Base-by-base conservation (phyloP, 1,140 invertebrate genomes). In the Euura lappo region DNA sequence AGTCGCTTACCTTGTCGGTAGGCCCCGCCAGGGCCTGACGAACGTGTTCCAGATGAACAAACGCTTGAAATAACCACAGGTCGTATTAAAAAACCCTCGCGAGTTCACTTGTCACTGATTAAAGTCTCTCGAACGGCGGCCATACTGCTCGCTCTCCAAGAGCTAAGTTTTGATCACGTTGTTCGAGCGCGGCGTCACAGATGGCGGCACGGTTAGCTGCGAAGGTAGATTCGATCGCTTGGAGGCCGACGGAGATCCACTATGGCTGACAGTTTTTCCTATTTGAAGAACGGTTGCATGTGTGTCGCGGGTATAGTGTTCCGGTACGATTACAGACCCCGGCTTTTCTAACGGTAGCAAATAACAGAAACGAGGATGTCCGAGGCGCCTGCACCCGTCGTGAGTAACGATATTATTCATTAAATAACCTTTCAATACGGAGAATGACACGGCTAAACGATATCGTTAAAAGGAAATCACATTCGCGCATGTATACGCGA, bases 201-300 rank as follows among this genome's bases (percentile, higher is more conserved):
- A 60, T 8, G 51, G 51, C 51, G 51, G 8, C 4, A 60, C 51
- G 8, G 51, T 60, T 8, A 8, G 51, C 8, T 60, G 8, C 13
- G 51, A 60, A 60, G 51, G 51, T 60, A n/a, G 51, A 8, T 60
- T 60, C 51, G 51, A 60, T n/a, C 51, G 51, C 8, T 11, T 6
- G 6, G 47, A 6, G 47, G 51, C 51, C 51, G 51, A 60, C 51
- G 6, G 51, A 60, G 10, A 60, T 6, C 13, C 51, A 60, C 51
- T 60, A 60, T 60, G 51, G 51, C 51, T 60, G 51, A 60, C 51
- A 60, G 51, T 60, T 60, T 60, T 60, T 60, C 8, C 51, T 60
- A 60, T 60, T 60, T 60, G 8, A 60, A 60, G 51, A 60, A 28
- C 51, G 51, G 51, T 60, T 60, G 51, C 51, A n/a, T 60, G 51